Conservation (phyloP, 2,888 invertebrate genomes). For the Oscheius sp. region DNA sequence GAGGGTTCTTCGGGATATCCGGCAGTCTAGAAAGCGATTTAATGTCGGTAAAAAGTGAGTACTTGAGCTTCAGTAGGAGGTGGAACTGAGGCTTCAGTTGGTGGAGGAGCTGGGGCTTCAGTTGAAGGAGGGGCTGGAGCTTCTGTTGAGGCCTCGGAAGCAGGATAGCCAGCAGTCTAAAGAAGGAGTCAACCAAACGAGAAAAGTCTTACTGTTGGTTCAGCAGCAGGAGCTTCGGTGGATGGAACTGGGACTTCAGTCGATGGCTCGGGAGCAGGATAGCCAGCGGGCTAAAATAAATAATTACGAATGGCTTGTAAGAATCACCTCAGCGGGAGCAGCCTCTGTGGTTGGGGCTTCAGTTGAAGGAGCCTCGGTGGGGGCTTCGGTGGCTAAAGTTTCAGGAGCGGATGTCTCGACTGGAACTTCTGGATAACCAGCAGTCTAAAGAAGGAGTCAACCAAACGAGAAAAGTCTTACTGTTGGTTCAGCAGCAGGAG, state of each 20-base stretch:
- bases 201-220: too few species aligned
- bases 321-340: too few species aligned
- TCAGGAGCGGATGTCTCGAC: neutral
- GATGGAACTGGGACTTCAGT: neutral
- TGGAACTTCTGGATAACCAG: too few species aligned
- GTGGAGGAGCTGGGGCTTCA: neutral
- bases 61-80: neutral
- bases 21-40: too few species aligned
- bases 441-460: too few species aligned
- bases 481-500: neutral
- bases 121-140: neutral
- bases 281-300: conserved; percentile 2
- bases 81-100: neutral
- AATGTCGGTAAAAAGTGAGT: too few species aligned
- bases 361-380: neutral
- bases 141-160: neutral
- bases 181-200: too few species aligned
- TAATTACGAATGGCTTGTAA: too few species aligned
- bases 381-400: neutral
- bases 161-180: too few species aligned
- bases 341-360: conserved; percentile 14
- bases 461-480: too few species aligned
- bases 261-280: conserved; percentile 23
- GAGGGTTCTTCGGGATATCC: neutral
- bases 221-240: conserved; percentile 5